Conservation (phyloP, 2,113 vertebrate species). For the Apodemus speciosus region DNA sequence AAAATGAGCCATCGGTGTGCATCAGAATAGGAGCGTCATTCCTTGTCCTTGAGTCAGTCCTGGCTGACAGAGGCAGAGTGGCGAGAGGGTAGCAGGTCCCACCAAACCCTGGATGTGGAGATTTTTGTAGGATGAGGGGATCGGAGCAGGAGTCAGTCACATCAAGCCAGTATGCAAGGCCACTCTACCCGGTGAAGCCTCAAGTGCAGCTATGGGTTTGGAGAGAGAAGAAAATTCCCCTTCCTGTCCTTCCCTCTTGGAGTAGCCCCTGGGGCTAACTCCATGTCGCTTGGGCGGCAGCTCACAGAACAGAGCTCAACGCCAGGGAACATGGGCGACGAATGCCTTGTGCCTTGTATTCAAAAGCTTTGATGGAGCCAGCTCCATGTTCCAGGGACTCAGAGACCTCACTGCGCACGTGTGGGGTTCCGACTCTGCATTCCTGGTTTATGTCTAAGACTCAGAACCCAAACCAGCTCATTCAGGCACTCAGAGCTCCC, state of each 20-base stretch:
- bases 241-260: background rate
- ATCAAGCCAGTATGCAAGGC: background rate
- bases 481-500: no score
- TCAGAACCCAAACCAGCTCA: background rate
- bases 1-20: background rate
- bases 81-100: background rate
- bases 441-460: no score
- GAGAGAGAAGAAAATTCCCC: accelerated
- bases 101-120: background rate
- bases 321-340: accelerated
- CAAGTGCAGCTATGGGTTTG: accelerated
- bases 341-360: accelerated
- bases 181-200: background rate
- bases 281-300: background rate
- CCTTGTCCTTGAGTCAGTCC: background rate
- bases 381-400: accelerated
- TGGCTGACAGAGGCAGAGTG: background rate
- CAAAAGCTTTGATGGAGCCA: background rate
- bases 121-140: accelerated
- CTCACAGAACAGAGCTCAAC: background rate
- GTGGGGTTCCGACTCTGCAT: accelerated
- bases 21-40: background rate
- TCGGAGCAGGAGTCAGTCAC: no score
- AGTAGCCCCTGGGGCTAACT: accelerated
- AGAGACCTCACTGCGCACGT: accelerated